A percentile compares a stretch with the other conserved stretches of the same genome.
phyloP scores from a whole-genome alignment of 2,797 vertebrate genomes.

The Notamacropus eugenii region DNA sequence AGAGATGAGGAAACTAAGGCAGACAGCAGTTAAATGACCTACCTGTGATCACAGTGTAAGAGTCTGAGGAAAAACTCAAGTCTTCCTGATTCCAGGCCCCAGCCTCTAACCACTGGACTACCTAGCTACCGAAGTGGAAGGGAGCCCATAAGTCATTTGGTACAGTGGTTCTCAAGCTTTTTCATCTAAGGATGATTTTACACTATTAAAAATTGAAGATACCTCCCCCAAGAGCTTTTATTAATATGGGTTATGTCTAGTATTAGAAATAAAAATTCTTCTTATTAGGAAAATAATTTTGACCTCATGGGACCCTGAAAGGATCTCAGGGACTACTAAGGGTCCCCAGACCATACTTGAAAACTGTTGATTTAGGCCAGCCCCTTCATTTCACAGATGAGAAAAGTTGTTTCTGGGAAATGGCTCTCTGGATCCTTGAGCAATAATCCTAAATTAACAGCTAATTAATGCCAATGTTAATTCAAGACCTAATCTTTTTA shows the following conservation, averaged over 20 bases:
- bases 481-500: background rate
- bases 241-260: background rate
- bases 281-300: background rate
- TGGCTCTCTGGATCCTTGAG: background rate
- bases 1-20: background rate
- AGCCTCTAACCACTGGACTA: background rate
- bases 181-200: background rate
- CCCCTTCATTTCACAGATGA: background rate
- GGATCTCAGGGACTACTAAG: background rate
- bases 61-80: background rate
- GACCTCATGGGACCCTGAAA: background rate
- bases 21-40: background rate
- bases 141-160: background rate
- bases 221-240: background rate
- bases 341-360: background rate
- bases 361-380: background rate
- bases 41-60: background rate
- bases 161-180: background rate
- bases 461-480: background rate
- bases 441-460: background rate
- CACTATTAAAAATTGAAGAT: background rate
- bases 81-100: background rate
- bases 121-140: background rate
- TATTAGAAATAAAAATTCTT: background rate
- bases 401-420: conserved; percentile 24